A percentile compares a stretch with the other conserved stretches of the same genome.
phyloP scores from a whole-genome alignment of 2,113 vertebrate species.

The Melanerpes formicivorus region DNA sequence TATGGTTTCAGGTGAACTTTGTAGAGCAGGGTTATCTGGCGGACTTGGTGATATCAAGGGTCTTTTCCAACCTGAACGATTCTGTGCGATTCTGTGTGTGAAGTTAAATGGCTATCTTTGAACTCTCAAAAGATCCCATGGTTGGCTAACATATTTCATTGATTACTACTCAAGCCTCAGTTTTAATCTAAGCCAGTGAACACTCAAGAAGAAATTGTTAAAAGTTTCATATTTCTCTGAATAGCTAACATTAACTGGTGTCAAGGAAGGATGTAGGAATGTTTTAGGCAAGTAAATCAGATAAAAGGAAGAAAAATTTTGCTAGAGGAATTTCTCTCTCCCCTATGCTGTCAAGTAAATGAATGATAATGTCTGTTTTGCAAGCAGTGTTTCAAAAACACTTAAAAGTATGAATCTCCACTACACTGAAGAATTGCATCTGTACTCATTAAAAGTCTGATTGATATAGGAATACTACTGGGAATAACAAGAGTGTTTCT shows the following conservation, averaged over 20 bases:
- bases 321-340: neutral
- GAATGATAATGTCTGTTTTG: neutral
- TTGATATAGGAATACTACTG: neutral
- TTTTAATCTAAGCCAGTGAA: neutral
- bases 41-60: no score
- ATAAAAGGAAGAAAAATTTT: neutral
- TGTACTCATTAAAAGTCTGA: neutral
- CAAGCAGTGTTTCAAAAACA: neutral
- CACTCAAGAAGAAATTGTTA: neutral
- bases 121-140: neutral
- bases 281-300: neutral
- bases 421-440: neutral
- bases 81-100: no score
- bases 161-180: neutral
- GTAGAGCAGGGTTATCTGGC: no score
- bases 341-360: neutral
- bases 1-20: no score
- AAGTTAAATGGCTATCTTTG: neutral
- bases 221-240: neutral
- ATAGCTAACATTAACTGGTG: neutral
- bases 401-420: neutral
- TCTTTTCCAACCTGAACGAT: no score
- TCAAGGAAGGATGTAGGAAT: neutral
- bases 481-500: neutral
- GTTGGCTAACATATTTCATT: neutral